Evolutionary conservation across 1,140 invertebrate species (phyloP).

Genomic region (Ridgeia piscesae): DNA sequence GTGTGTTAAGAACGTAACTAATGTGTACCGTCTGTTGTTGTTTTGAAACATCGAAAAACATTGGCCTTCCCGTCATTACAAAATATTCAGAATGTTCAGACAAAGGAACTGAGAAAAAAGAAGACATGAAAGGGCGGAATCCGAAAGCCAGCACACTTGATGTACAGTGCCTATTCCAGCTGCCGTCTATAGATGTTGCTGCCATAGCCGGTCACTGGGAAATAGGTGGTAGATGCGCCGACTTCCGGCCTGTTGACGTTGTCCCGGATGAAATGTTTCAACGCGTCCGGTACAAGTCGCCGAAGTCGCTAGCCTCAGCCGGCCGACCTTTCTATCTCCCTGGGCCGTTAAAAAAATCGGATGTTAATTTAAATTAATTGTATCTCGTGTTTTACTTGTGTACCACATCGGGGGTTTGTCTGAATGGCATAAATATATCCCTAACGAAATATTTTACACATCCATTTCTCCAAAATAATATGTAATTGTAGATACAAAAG

Average conservation of each 20-base stretch:
- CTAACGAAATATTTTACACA: neutral
- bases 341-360: neutral
- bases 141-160: neutral
- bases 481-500: too few species aligned
- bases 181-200: neutral
- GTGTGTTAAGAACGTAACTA: too few species aligned
- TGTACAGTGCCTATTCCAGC: neutral
- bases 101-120: neutral
- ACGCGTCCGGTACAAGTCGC: neutral
- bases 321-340: neutral
- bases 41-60: too few species aligned
- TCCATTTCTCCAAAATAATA: neutral
- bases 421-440: neutral
- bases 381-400: neutral
- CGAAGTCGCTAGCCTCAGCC: neutral
- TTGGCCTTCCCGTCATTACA: too few species aligned
- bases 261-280: neutral
- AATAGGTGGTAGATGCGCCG: neutral
- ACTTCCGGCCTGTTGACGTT: neutral
- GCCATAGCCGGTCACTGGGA: neutral
- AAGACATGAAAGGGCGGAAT: neutral
- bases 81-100: neutral
- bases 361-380: neutral
- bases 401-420: neutral
- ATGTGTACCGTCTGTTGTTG: too few species aligned